Evolutionary conservation across 2,888 invertebrate species (phyloP), one percentile per base, ranked within the genome.

Genomic region (Colostygia pectinataria): DNA sequence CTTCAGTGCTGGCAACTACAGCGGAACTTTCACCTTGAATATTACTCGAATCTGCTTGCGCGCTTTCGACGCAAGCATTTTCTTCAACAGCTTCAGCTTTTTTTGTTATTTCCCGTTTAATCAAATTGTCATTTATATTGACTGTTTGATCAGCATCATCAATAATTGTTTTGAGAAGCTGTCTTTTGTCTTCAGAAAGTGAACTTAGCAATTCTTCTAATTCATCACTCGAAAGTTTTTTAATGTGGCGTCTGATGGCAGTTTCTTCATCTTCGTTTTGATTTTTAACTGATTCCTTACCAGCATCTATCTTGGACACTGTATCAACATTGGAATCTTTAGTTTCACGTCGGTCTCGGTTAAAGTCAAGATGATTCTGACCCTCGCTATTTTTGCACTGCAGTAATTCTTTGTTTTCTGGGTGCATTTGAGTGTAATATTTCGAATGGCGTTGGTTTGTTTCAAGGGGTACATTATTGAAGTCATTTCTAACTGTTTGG

Each of bases 51-150:
- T 87, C 85, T n/a, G 77, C 72, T 40, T 74, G 72, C 12, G 69
- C 68, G 57, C 66, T 74, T 44, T 85, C 83, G n/a, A 80, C 66
- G n/a, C 63, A 72, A 60, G 67, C 77, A 57, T 75, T 83, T 58
- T 83, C 83, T 60, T 85, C 84, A 13, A 80, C 73, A 23, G 84
- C 84, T 4, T 76, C 84, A 14, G 83, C 81, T 66, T 89, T 90
- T 52, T 89, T 89, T 4, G 83, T 87, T 41, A 88, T 88, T 76
- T 89, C 90, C 54, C 89, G 73, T 70, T 90, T 90, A 55, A 73
- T 83, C 13, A 83, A 57, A 25, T 29, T 61, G 1, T 69, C 71
- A 36, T 59, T 55, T 31, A 36, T 45, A 13, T 47, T 61, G 13
- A 73, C 66, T 27, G 40, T 18, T 4, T 50, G 9, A 39, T 68